Evolutionary conservation across 2,888 invertebrate genomes (phyloP).

Genomic region (Zele albiditarsus): DNA sequence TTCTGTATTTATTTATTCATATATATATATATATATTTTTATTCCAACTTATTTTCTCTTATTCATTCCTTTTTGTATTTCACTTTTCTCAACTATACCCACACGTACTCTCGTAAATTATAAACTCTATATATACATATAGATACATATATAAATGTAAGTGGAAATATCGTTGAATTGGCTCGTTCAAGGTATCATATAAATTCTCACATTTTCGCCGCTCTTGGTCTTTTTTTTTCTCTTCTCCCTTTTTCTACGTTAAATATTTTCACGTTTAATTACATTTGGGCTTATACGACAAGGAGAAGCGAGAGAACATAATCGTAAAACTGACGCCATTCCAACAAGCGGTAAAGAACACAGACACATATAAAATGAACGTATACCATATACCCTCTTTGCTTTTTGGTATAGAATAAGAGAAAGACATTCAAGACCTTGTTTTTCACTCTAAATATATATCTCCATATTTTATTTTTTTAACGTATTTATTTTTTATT

Average conservation of each 20-base stretch:
- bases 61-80: constrained; percentile 4
- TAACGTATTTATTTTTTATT: constrained; percentile 20
- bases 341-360: constrained; percentile 31
- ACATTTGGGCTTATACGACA: constrained; percentile 46
- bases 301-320: constrained; percentile 43
- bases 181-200: constrained; percentile 36
- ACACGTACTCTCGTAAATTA: constrained; percentile 8
- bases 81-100: constrained; percentile 12
- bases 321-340: constrained; percentile 56
- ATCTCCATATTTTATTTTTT: not conserved
- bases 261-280: constrained; percentile 58
- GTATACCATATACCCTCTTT: not conserved
- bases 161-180: constrained; percentile 6
- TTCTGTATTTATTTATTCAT: not conserved
- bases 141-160: constrained; percentile 1
- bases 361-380: not conserved
- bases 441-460: not conserved
- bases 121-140: not conserved
- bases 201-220: constrained; percentile 39
- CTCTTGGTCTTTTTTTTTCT: not conserved
- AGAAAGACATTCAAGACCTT: not conserved
- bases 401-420: not conserved
- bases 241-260: constrained; percentile 25
- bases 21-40: not conserved
- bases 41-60: not conserved